Percentiles rank a stretch among this genome's conserved stretches.
phyloP scores from a whole-genome alignment of 2,888 invertebrate species.

The Rhaphigaster nebulosa region DNA sequence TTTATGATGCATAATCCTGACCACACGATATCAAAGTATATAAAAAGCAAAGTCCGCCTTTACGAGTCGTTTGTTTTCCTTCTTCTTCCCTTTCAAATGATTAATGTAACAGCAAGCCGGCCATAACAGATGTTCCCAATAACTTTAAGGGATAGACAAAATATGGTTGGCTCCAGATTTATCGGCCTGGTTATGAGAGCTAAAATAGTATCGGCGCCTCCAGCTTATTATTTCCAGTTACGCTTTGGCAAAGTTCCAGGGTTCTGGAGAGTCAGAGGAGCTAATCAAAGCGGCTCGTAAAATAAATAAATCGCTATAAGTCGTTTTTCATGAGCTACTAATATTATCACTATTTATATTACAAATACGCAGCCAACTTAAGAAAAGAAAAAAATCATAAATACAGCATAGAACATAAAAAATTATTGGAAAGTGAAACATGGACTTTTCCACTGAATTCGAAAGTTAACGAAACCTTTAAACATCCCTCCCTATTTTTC shows the following conservation, averaged over 20 bases:
- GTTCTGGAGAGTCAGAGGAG: not conserved
- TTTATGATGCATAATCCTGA: not conserved
- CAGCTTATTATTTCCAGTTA: slow-evolving; percentile 18
- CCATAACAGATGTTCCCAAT: not conserved
- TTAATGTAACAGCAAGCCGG: not conserved
- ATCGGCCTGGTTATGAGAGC: slow-evolving; percentile 6
- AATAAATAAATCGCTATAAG: not conserved
- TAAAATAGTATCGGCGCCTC: slow-evolving; percentile 23
- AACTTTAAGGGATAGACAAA: not conserved
- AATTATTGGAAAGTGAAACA: no score
- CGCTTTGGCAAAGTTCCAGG: not conserved
- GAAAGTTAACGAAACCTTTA: not conserved
- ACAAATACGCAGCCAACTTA: no score
- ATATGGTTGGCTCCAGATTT: not conserved
- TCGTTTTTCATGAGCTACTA: not conserved
- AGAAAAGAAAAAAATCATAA: no score
- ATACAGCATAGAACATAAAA: no score
- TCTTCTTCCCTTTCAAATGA: not conserved
- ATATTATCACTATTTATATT: not conserved
- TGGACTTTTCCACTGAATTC: no score
- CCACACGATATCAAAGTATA: not conserved
- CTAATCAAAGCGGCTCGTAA: not conserved
- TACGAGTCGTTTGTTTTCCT: not conserved
- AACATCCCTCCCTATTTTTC: not conserved
- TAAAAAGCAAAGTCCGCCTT: not conserved